Evolutionary conservation across 2,797 vertebrate genomes (phyloP).

Genomic region (Cyprinodon diabolis): DNA sequence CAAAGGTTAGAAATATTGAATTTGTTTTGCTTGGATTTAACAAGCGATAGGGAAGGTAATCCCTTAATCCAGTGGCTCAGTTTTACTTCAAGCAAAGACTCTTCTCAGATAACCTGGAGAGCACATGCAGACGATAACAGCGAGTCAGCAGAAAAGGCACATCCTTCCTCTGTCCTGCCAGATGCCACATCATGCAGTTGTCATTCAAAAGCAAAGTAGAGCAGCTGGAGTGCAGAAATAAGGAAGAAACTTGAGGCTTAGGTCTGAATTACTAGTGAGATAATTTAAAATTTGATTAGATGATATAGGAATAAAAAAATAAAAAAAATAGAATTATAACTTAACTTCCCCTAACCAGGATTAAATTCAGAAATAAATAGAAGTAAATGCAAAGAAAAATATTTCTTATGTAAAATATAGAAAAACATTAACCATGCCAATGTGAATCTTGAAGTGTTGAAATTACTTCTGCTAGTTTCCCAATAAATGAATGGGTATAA

Average conservation of each 20-base stretch:
- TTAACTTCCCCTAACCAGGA: neutral
- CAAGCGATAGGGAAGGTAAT: conserved; percentile 10
- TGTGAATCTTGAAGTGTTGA: no score
- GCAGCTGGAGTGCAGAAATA: conserved; percentile 1
- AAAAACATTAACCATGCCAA: no score
- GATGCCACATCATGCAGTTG: conserved; percentile 44
- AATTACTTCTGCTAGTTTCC: neutral
- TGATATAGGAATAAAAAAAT: neutral
- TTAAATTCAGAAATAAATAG: neutral
- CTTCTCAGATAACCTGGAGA: conserved; percentile 33
- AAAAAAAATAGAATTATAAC: neutral
- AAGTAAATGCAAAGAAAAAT: no score
- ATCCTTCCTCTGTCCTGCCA: conserved; percentile 66
- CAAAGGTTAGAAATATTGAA: neutral
- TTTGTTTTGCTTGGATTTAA: conserved; percentile 22
- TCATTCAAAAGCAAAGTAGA: conserved; percentile 9
- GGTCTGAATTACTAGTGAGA: neutral
- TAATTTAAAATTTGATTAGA: neutral
- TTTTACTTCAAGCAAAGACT: conserved; percentile 30
- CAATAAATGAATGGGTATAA: neutral
- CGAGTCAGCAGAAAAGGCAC: conserved; percentile 60
- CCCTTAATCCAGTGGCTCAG: neutral
- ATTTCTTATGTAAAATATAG: no score
- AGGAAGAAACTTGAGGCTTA: neutral
- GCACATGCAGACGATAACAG: conserved; percentile 28